Evolutionary conservation across 2,888 invertebrate species (phyloP).

Genomic region (Catocala sponsa): DNA sequence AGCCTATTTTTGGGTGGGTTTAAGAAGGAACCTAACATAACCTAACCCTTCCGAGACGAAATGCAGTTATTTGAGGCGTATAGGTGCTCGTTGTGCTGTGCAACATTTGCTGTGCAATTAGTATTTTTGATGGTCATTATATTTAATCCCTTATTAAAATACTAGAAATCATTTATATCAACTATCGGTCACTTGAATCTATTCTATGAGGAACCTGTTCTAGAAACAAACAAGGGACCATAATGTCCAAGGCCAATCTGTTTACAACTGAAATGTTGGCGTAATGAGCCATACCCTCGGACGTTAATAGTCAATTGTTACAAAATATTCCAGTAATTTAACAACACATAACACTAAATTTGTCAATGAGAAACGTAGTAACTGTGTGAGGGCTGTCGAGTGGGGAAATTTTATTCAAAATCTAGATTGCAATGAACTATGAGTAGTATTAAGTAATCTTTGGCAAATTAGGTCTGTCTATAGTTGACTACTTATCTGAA

Average conservation of each 20-base stretch:
- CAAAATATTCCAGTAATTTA: constrained; percentile 30
- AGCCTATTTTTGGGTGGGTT: no score
- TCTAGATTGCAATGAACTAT: not conserved
- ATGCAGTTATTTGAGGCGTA: no score
- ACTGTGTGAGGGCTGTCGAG: constrained; percentile 11
- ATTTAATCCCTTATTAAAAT: no score
- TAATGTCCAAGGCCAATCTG: constrained; percentile 9
- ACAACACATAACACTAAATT: constrained; percentile 26
- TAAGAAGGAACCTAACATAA: no score
- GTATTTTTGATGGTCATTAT: no score
- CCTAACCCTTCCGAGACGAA: no score
- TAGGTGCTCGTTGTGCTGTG: no score
- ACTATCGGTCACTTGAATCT: not conserved
- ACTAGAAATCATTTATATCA: not conserved
- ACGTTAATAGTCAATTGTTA: constrained; percentile 38
- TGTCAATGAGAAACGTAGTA: constrained; percentile 15
- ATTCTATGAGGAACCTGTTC: not conserved
- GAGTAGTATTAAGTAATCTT: no score
- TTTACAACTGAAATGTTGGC: constrained; percentile 19
- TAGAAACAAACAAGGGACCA: not conserved
- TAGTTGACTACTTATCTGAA: no score
- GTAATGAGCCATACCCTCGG: constrained; percentile 9
- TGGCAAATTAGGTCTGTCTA: no score
- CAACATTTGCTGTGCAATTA: no score
- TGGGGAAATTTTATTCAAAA: not conserved